Evolutionary conservation across 1,140 invertebrate species (phyloP).

Genomic region (Scaptomyza graminum): DNA sequence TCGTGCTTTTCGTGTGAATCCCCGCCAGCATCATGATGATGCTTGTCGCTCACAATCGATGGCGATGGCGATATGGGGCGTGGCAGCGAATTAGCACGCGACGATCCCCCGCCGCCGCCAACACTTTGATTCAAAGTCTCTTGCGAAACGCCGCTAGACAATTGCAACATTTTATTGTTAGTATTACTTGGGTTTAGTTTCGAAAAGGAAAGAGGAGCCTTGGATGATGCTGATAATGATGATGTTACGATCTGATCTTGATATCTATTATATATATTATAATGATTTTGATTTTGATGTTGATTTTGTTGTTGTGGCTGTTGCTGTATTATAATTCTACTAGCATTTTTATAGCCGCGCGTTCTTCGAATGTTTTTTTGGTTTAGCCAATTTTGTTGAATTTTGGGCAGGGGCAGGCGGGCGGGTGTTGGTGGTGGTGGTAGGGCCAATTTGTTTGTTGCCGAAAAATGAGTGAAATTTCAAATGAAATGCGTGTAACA

Average conservation of each 20-base stretch:
- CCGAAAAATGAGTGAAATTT: no score
- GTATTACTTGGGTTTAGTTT: slow-evolving; percentile 34
- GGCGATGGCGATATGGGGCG: slow-evolving; percentile 93
- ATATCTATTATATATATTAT: neutral
- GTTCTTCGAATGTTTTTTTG: neutral
- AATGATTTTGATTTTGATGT: slow-evolving; percentile 17
- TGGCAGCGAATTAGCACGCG: slow-evolving; percentile 87
- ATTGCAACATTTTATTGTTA: slow-evolving; percentile 85
- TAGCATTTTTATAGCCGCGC: slow-evolving; percentile 9
- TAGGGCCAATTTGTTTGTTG: no score
- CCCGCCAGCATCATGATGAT: slow-evolving; percentile 85
- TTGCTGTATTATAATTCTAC: slow-evolving; percentile 49
- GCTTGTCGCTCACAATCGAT: slow-evolving; percentile 91
- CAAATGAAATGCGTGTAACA: no score
- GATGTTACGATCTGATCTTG: neutral
- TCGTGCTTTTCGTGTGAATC: slow-evolving; percentile 89
- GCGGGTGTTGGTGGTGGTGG: no score
- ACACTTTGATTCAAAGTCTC: slow-evolving; percentile 86
- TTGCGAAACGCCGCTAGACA: slow-evolving; percentile 87
- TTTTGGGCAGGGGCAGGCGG: no score
- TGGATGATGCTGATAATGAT: neutral
- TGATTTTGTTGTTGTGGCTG: slow-evolving; percentile 9
- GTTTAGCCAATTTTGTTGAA: no score
- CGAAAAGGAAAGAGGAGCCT: neutral
- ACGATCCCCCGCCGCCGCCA: no score